Evolutionary conservation across 2,888 invertebrate genomes (phyloP), one percentile per base, ranked within the genome.

Genomic region (Acanthosepion pharaonis): DNA sequence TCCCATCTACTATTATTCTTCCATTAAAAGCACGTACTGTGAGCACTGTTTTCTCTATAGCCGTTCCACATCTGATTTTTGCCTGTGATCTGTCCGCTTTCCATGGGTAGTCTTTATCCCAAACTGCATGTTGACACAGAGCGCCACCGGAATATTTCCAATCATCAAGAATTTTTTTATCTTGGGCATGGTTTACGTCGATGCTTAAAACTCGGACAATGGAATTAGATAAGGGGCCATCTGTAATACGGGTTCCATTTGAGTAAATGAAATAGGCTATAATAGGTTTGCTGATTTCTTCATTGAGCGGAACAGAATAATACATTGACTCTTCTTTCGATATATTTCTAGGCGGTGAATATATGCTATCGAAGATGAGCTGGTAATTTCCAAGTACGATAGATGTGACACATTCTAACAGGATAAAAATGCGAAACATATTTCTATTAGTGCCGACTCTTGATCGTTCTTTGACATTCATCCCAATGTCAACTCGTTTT

Each of bases 231-330:
- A 25, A 49, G 1, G 15, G 28, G 18, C 53, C 93, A 23, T 48
- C 9, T 28, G 93, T 49, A 11, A 51, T 20, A 9, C 4, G 48
- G 8, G 49, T 53, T 25, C 93, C 93, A 11, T 51, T 51, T 2
- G 5, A 20, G n/a, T 49, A 49, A 0, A n/a, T 2, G 5, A 93
- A 25, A 48, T 49, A 48, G 25, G 49, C 93, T 5, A 93, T 23
- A 42, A 93, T 93, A 53, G 93, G 51, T 11, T 93, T 93, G 51
- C 93, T 93, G n/a, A 53, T 93, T n/a, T 49, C 53, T 93, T 93
- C 28, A 93, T 93, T 93, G 5, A 93, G 49, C 18, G 49, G 93
- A 25, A 93, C 93, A 6, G 93, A 93, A 28, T 93, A 93, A 28
- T 93, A 51, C 49, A 48, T 49, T 11, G 48, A 23, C 28, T 11